phyloP scores from a whole-genome alignment of 2,113 vertebrate genomes.

The Cyanoliseus patagonus region DNA sequence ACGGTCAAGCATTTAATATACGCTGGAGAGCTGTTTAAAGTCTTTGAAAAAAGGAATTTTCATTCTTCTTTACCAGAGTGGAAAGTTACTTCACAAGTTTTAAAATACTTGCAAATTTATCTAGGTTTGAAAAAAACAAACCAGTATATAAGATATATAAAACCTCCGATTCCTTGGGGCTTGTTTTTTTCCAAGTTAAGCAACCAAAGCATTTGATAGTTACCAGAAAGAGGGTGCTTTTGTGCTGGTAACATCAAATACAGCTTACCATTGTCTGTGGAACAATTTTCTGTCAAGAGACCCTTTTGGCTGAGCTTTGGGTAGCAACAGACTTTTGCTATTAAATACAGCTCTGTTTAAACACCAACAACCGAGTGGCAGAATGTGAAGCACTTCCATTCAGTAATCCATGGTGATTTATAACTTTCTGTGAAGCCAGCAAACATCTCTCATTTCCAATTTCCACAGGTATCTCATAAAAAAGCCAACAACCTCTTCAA shows the following conservation, averaged over 20 bases:
- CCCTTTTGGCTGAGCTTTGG: background rate
- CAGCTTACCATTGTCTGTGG: background rate
- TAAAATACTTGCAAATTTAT: constrained; percentile 10
- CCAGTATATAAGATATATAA: background rate
- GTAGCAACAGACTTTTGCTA: background rate
- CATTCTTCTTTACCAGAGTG: background rate
- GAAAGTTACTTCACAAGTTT: constrained; percentile 22
- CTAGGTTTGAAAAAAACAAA: background rate
- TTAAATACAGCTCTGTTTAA: background rate
- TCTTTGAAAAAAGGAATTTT: background rate
- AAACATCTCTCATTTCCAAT: background rate
- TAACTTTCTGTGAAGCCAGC: background rate
- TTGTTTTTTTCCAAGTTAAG: background rate
- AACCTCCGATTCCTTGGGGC: background rate
- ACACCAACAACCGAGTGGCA: background rate
- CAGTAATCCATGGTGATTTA: background rate
- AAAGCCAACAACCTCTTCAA: background rate
- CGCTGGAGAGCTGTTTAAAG: background rate
- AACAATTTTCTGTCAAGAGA: background rate
- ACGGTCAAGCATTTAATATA: background rate
- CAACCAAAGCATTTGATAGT: background rate
- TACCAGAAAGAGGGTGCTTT: background rate
- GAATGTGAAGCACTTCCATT: background rate
- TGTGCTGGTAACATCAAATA: background rate
- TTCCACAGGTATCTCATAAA: background rate